phyloP scores from a whole-genome alignment of 1,140 invertebrate species.

The Bombus pyrosoma region DNA sequence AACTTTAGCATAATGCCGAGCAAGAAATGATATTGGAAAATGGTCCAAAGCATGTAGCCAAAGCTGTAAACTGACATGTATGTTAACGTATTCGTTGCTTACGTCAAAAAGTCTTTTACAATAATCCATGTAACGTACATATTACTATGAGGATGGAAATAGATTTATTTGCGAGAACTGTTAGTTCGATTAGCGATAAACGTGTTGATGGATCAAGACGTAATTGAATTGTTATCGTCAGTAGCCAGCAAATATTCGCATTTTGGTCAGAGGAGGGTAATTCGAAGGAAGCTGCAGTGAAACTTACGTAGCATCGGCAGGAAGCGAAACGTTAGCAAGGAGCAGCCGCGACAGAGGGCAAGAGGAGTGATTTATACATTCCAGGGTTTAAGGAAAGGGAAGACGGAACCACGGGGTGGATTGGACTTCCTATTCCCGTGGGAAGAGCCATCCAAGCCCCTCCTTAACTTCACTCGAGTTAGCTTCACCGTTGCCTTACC shows the following conservation, averaged over 20 bases:
- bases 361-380: constrained; percentile 76
- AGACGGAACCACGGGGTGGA: constrained; percentile 75
- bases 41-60: no score
- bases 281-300: background rate
- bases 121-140: no score
- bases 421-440: constrained; percentile 76
- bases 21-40: no score
- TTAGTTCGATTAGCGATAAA: background rate
- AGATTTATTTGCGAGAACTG: no score
- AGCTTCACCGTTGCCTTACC: constrained; percentile 63
- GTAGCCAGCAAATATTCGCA: background rate
- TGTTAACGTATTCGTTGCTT: no score
- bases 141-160: no score
- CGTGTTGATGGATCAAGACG: background rate
- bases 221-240: background rate
- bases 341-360: constrained; percentile 32
- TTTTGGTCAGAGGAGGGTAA: background rate
- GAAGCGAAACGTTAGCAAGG: constrained; percentile 66
- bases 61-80: no score
- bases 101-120: no score
- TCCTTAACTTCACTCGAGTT: constrained; percentile 73
- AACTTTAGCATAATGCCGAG: no score
- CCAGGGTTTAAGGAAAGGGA: constrained; percentile 67
- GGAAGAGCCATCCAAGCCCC: constrained; percentile 65
- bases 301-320: constrained; percentile 77